These are phyloP conservation scores for Phortica variegata DNA, from an alignment of 1,140 invertebrate genomes.

Conservation along the genomic window DNA sequence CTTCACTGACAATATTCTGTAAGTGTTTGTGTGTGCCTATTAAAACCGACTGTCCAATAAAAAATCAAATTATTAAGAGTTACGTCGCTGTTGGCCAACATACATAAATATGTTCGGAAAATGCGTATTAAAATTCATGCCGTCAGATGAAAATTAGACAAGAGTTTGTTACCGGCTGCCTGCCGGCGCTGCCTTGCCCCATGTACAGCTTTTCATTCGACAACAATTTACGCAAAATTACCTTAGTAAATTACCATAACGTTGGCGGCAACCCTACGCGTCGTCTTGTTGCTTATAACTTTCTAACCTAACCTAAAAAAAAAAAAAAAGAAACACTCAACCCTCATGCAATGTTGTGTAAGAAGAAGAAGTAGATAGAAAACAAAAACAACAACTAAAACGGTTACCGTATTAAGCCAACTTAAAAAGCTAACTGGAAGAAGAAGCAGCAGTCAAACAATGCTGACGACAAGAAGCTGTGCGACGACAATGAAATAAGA, in stretches of 20 bases:
- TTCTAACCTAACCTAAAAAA: slow-evolving; percentile 5
- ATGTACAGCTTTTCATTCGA: slow-evolving; percentile 5
- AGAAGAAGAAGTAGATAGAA: no score
- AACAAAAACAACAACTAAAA: no score
- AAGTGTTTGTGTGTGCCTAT: no score
- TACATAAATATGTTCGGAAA: neutral
- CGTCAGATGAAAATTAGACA: slow-evolving; percentile 12
- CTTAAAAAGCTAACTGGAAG: slow-evolving; percentile 31
- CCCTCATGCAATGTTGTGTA: no score
- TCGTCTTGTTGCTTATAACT: no score
- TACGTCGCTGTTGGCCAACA: no score
- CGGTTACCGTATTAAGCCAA: slow-evolving; percentile 38
- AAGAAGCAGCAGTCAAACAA: no score
- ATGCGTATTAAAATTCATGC: slow-evolving; percentile 16
- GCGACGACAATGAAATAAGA: slow-evolving; percentile 13
- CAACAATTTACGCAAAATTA: slow-evolving; percentile 49
- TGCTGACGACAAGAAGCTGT: slow-evolving; percentile 29
- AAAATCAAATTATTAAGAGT: no score
- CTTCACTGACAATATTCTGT: no score
- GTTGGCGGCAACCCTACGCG: neutral
- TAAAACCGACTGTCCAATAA: no score
- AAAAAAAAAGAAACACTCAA: slow-evolving; percentile 37
- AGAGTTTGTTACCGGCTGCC: no score
- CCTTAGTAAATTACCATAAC: slow-evolving; percentile 49
- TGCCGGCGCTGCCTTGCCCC: no score